These are phyloP conservation scores for Sporophila hypoxantha DNA, from an alignment of 2,113 vertebrate genomes.

Conservation along the genomic window DNA sequence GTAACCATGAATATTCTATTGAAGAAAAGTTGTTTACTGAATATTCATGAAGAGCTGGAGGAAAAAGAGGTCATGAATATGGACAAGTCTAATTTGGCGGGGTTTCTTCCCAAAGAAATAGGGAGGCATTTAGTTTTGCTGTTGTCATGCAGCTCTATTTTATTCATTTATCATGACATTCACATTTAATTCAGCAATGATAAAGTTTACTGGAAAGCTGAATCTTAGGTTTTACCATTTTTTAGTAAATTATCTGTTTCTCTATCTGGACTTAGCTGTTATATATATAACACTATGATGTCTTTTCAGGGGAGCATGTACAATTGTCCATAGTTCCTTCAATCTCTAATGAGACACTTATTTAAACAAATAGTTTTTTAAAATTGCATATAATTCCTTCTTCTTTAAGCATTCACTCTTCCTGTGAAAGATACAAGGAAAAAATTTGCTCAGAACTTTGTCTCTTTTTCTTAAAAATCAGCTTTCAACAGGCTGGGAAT, in stretches of 20 bases:
- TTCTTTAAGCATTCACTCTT: background rate
- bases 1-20: slow-evolving; percentile 7
- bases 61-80: slow-evolving; percentile 49
- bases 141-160: background rate
- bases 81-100: slow-evolving; percentile 14
- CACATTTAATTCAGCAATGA: background rate
- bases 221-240: background rate
- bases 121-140: background rate
- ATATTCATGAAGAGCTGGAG: slow-evolving; percentile 33
- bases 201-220: background rate
- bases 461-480: background rate
- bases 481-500: background rate
- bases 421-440: background rate
- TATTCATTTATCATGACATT: background rate
- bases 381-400: background rate
- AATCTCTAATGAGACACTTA: background rate
- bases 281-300: background rate
- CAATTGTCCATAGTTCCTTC: background rate
- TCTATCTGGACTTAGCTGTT: background rate
- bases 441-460: background rate
- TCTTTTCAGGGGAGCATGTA: background rate
- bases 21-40: slow-evolving; percentile 36
- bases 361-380: background rate
- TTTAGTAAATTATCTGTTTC: background rate
- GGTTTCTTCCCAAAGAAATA: background rate